These are phyloP conservation scores for Shargacucullia verbasci DNA, from an alignment of 2,888 invertebrate species.

Conservation along the genomic window DNA sequence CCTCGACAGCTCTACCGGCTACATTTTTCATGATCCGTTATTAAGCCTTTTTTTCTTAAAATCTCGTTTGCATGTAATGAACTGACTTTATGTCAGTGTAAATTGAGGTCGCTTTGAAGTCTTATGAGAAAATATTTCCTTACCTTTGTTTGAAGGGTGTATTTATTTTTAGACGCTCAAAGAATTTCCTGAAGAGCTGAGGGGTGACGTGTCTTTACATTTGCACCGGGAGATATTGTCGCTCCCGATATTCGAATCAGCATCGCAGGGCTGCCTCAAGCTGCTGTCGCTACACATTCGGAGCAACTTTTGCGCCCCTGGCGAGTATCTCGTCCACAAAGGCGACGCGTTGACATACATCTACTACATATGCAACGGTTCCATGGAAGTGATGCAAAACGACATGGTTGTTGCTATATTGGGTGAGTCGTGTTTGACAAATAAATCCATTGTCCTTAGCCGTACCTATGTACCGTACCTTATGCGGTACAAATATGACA, in stretches of 20 bases:
- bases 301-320: constrained; percentile 98
- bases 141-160: constrained; percentile 29
- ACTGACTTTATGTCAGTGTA: constrained; percentile 21
- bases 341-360: constrained; percentile 98
- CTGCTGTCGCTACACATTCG: constrained; percentile 97
- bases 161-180: constrained; percentile 93
- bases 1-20: constrained; percentile 33
- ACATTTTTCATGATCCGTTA: constrained; percentile 56
- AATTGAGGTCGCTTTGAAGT: constrained; percentile 39
- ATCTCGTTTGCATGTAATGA: constrained; percentile 28
- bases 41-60: constrained; percentile 39
- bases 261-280: constrained; percentile 98
- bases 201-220: constrained; percentile 98
- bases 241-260: constrained; percentile 97
- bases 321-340: constrained; percentile 97
- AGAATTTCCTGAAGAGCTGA: constrained; percentile 98
- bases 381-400: constrained; percentile 99
- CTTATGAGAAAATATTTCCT: constrained; percentile 31
- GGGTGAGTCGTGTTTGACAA: constrained; percentile 90
- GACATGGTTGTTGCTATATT: constrained; percentile 99
- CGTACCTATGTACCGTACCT: not conserved
- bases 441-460: constrained; percentile 28
- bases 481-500: not conserved
- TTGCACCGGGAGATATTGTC: constrained; percentile 98
- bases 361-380: constrained; percentile 98